These are phyloP conservation scores for Amphipoea lucens DNA, from an alignment of 2,888 invertebrate genomes.

Conservation along the genomic window DNA sequence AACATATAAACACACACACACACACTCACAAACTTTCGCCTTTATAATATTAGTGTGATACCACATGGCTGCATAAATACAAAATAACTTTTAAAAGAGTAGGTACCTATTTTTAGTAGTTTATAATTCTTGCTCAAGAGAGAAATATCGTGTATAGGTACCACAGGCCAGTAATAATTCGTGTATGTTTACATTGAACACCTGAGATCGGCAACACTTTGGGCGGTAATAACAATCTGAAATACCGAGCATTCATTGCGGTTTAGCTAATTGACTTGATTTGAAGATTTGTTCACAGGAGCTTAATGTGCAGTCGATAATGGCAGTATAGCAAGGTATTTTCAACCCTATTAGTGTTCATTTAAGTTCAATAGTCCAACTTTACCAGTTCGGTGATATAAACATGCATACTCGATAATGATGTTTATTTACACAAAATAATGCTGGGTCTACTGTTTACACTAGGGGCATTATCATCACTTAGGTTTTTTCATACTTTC, in stretches of 20 bases:
- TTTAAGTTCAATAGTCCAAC: not conserved
- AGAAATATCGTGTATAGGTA: conserved; percentile 19
- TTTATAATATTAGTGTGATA: too few species aligned
- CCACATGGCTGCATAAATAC: not conserved
- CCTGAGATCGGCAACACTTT: conserved; percentile 34
- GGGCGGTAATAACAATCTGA: conserved; percentile 29
- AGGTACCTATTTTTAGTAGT: too few species aligned
- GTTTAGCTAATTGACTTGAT: conserved; percentile 31
- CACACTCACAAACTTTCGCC: too few species aligned
- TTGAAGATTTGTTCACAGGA: not conserved
- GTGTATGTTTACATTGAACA: conserved; percentile 47
- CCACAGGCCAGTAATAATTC: conserved; percentile 45
- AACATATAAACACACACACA: too few species aligned
- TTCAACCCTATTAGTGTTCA: not conserved
- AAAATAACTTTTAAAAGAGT: conserved; percentile 1
- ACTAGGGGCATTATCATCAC: not conserved
- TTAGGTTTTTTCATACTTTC: not conserved
- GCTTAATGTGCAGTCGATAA: not conserved
- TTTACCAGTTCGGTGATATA: not conserved
- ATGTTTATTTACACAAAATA: conserved; percentile 10
- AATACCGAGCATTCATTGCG: conserved; percentile 26
- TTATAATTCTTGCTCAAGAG: conserved; percentile 13
- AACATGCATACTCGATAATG: not conserved
- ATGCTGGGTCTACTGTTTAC: not conserved
- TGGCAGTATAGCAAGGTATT: not conserved